Conservation (phyloP, 2,113 vertebrate genomes). For the Takifugu flavidus region DNA sequence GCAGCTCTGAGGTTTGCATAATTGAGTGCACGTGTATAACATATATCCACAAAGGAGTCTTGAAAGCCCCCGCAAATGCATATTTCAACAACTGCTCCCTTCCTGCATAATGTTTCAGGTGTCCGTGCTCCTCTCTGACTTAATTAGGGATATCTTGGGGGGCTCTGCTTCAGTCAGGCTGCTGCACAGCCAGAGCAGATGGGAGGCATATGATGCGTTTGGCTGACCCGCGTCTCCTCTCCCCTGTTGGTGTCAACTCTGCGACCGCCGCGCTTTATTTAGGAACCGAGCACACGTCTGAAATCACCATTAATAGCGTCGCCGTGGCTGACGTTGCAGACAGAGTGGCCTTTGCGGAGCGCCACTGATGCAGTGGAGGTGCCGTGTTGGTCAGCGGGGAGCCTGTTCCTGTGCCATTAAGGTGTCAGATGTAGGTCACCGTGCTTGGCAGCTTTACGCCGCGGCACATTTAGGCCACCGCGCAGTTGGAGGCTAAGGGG, state of each 20-base stretch:
- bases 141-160: slow-evolving; percentile 62
- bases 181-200: slow-evolving; percentile 61
- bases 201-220: slow-evolving; percentile 58
- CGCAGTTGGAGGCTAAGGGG: slow-evolving; percentile 5
- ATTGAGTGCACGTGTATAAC: slow-evolving; percentile 17
- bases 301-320: slow-evolving; percentile 3
- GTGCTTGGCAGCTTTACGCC: slow-evolving; percentile 13
- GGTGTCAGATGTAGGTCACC: slow-evolving; percentile 32
- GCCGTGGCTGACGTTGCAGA: neutral
- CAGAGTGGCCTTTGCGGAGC: slow-evolving; percentile 18
- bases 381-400: slow-evolving; percentile 36
- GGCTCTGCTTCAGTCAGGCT: slow-evolving; percentile 53
- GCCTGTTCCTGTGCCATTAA: slow-evolving; percentile 14
- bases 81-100: slow-evolving; percentile 13
- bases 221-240: slow-evolving; percentile 62
- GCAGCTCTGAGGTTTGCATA: slow-evolving; percentile 1
- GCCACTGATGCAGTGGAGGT: slow-evolving; percentile 31
- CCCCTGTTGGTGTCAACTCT: slow-evolving; percentile 42
- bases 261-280: slow-evolving; percentile 31
- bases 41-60: slow-evolving; percentile 2
- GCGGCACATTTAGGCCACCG: slow-evolving; percentile 10
- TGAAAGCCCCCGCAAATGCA: neutral
- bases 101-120: slow-evolving; percentile 40
- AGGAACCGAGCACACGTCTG: slow-evolving; percentile 13
- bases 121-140: slow-evolving; percentile 33